These are phyloP conservation scores for Drosophila atripex DNA, from an alignment of 2,888 invertebrate genomes.

Conservation along the genomic window DNA sequence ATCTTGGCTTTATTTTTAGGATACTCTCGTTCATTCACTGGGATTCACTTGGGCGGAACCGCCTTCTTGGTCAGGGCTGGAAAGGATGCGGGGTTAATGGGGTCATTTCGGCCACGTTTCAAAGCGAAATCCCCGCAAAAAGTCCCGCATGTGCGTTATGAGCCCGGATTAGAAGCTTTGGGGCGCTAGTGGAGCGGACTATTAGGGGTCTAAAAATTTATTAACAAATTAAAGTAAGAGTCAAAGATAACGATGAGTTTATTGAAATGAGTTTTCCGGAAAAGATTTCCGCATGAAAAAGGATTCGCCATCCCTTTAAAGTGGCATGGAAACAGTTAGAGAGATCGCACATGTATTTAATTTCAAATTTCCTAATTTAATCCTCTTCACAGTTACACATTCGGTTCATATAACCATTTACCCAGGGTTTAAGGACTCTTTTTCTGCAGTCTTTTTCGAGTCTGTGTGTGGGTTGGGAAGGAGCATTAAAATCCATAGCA, in stretches of 20 bases:
- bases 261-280: conserved; percentile 1
- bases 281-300: neutral
- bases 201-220: conserved; percentile 19
- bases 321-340: neutral
- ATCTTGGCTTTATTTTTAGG: conserved; percentile 50
- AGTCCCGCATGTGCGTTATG: conserved; percentile 40
- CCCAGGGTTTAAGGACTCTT: neutral
- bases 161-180: conserved; percentile 26
- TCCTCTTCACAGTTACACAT: neutral
- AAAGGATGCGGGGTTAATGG: conserved; percentile 48
- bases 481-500: conserved; percentile 35
- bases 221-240: conserved; percentile 25
- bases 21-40: conserved; percentile 36
- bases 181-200: conserved; percentile 22
- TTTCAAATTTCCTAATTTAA: neutral
- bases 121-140: conserved; percentile 19
- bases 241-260: neutral
- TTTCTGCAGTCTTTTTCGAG: conserved; percentile 12
- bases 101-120: conserved; percentile 49
- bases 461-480: no score
- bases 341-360: neutral
- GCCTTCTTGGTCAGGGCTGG: conserved; percentile 5
- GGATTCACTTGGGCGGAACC: conserved; percentile 23
- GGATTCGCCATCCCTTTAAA: neutral
- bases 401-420: conserved; percentile 12